A percentile compares a stretch with the other conserved stretches of the same genome.
Conservation (phyloP, 2,888 invertebrate species). For the Eupithecia dodoneata region DNA sequence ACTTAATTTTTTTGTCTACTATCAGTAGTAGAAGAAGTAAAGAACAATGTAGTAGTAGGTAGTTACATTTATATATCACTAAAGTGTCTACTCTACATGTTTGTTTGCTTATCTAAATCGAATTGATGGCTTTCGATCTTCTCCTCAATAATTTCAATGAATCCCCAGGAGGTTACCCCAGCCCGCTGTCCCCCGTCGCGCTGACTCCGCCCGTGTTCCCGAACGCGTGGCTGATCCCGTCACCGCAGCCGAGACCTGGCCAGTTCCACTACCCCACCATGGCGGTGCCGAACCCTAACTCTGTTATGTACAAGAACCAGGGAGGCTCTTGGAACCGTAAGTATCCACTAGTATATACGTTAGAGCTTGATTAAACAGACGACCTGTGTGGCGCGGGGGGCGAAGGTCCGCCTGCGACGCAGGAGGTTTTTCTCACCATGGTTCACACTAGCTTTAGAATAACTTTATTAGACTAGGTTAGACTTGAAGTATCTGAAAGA, state of each 20-base stretch:
- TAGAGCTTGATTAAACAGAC: not conserved
- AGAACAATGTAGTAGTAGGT: no score
- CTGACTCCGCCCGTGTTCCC: conserved; percentile 65
- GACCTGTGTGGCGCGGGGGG: not conserved
- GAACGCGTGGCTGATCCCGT: conserved; percentile 69
- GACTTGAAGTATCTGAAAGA: no score
- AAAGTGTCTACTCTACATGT: no score
- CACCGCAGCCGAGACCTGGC: conserved; percentile 68
- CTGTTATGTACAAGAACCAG: conserved; percentile 64
- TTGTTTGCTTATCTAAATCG: no score
- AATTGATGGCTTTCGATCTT: no score
- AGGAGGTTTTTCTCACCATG: not conserved
- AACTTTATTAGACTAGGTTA: no score
- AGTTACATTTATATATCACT: no score
- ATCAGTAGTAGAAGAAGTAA: no score
- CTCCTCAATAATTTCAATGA: not conserved
- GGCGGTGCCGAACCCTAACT: conserved; percentile 49
- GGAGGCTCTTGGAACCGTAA: conserved; percentile 71
- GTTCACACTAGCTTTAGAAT: no score
- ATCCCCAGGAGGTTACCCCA: conserved; percentile 55
- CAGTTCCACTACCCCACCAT: conserved; percentile 69
- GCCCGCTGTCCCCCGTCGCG: conserved; percentile 67
- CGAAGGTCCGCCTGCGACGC: not conserved
- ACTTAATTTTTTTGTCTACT: no score
- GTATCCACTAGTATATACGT: conserved; percentile 44